Conservation (phyloP, 1,140 invertebrate genomes). For the Drosophila arawakana region DNA sequence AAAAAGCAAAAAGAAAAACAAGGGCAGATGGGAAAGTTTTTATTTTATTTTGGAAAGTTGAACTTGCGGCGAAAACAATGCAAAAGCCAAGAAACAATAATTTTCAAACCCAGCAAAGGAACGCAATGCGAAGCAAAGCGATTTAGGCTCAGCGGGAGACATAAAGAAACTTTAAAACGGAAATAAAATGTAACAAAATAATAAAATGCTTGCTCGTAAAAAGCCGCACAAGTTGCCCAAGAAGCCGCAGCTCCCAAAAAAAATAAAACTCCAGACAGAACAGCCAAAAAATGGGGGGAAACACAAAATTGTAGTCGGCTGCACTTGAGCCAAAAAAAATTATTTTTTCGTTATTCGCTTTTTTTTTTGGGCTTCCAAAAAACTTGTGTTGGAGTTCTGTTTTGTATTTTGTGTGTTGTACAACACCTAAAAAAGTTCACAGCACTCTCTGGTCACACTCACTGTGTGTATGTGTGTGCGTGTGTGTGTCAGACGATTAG, state of each 20-base stretch:
- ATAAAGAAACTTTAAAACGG: constrained; percentile 68
- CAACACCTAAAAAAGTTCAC: constrained; percentile 64
- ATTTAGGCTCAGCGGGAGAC: constrained; percentile 57
- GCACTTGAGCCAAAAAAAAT: constrained; percentile 61
- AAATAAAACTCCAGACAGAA: constrained; percentile 8
- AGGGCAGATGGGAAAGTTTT: constrained; percentile 14
- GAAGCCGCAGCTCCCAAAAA: constrained; percentile 10
- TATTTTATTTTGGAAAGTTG: not conserved
- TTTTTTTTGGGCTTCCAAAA: not conserved
- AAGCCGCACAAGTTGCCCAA: constrained; percentile 20
- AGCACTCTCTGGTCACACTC: constrained; percentile 40
- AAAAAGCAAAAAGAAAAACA: not conserved
- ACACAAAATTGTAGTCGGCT: constrained; percentile 41
- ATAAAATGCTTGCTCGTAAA: constrained; percentile 56
- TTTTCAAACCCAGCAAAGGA: constrained; percentile 41
- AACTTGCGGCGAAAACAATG: constrained; percentile 25
- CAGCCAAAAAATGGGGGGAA: constrained; percentile 7
- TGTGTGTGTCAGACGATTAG: constrained; percentile 64
- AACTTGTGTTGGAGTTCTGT: constrained; percentile 50
- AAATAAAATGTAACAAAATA: constrained; percentile 76
- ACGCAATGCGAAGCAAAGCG: not conserved
- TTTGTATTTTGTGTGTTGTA: constrained; percentile 41
- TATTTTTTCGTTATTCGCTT: constrained; percentile 24
- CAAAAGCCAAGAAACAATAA: constrained; percentile 56
- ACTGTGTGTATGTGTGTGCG: constrained; percentile 11